Percentiles rank a stretch among this genome's conserved stretches.
phyloP scores from a whole-genome alignment of 2,888 invertebrate species.

The Drosophila conformis region DNA sequence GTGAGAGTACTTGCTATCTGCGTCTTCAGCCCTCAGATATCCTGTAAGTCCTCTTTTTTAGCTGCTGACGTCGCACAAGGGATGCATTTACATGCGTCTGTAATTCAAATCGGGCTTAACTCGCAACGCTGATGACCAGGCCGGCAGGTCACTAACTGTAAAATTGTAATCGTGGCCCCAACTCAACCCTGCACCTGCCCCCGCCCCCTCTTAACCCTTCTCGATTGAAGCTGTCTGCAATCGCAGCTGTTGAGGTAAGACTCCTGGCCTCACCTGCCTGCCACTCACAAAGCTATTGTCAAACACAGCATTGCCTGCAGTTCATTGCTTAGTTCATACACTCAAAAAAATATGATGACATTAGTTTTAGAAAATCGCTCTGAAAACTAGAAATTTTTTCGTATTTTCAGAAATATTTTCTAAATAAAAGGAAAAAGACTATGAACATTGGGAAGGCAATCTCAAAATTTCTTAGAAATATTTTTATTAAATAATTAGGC shows the following conservation, averaged over 20 bases:
- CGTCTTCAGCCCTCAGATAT: slow-evolving; percentile 8
- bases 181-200: background rate
- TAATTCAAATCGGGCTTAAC: slow-evolving; percentile 41
- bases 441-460: background rate
- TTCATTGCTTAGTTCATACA: background rate
- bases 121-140: slow-evolving; percentile 22
- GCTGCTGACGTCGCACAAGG: slow-evolving; percentile 35
- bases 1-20: slow-evolving; percentile 1
- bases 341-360: background rate
- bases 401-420: background rate
- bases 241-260: slow-evolving; percentile 16
- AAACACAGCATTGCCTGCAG: slow-evolving; percentile 31
- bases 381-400: background rate
- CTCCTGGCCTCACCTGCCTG: background rate
- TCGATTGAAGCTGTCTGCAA: slow-evolving; percentile 11
- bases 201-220: background rate
- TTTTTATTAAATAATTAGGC: background rate
- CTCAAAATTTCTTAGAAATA: background rate
- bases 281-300: slow-evolving; percentile 32
- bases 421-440: background rate
- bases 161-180: slow-evolving; percentile 11
- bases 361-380: background rate
- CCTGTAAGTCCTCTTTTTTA: slow-evolving; percentile 20
- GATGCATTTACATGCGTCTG: slow-evolving; percentile 42
- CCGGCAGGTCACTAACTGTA: background rate